Evolutionary conservation across 30 jellyfish, hydroid and myxozoan species (phyloP), one percentile per base, ranked within the genome.

Genomic region (Aurelia sp.): DNA sequence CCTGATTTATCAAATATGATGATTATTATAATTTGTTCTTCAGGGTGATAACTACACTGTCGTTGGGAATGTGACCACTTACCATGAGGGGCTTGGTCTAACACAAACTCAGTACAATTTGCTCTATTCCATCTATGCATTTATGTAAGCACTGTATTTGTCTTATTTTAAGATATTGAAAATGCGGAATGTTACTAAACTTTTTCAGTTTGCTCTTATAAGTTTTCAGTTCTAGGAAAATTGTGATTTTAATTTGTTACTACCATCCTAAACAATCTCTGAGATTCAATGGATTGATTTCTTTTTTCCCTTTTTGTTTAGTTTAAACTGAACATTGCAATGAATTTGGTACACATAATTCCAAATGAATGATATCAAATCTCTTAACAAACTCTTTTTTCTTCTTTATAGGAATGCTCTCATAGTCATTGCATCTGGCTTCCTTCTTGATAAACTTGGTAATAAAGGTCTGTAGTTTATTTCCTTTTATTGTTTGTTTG

Each of bases 61-160:
- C 15, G 31, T 20, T 17, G 50, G 17, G 44, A 87, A 88, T 50
- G 74, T 12, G 48, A 88, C 94, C 38, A 63, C 19, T 21, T 93
- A 97, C 84, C 67, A 60, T 20, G 98, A 93, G 55, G 97, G 95
- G 2, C 97, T 93, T 67, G 98, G 98, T 7, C 64, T 93, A 41
- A 55, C 96, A 3, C 94, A 93, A 65, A 93, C 98, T 8, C 88
- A 93, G 57, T 93, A 93, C 64, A 88, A 88, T 81, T 55, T 88
- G 72, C 94, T 93, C n/a, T 93, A 88, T 81, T 72, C 97, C 51
- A 92, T 84, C 31, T 93, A 93, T 63, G 97, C 98, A 15, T 93
- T 97, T 84, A 88, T 93, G 98, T 93, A 72, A 82, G 98, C 33
- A 72, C 33, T 27, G 33, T 2, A 27, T 55, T n/a, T 52, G 16